Conservation (phyloP, 2,888 invertebrate genomes). For the Amphipyra berbera region DNA sequence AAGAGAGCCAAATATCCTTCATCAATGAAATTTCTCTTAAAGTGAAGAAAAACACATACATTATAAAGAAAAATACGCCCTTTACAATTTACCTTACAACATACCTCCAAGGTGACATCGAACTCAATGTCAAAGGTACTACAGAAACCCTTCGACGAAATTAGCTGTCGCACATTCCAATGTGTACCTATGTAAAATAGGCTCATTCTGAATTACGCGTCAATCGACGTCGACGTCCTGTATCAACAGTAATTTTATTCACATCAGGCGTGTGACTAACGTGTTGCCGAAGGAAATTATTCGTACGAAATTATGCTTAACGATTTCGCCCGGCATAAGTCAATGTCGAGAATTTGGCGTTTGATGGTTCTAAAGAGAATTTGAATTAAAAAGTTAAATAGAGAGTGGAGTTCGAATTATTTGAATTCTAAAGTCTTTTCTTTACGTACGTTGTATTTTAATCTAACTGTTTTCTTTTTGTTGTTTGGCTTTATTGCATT, state of each 20-base stretch:
- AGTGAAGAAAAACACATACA: not conserved
- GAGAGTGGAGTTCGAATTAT: conserved; percentile 14
- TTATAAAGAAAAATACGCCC: not conserved
- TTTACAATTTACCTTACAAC: not conserved
- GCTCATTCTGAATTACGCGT: conserved; percentile 55
- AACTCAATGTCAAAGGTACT: conserved; percentile 39
- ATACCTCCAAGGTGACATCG: conserved; percentile 26
- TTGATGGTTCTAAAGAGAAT: conserved; percentile 46
- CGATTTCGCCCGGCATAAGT: conserved; percentile 42
- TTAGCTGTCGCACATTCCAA: conserved; percentile 44
- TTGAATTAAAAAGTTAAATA: conserved; percentile 33
- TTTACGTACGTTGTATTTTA: not conserved
- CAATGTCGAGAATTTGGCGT: conserved; percentile 26
- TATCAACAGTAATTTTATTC: conserved; percentile 67
- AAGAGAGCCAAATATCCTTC: no score
- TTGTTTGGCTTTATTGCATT: not conserved
- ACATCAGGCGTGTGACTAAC: conserved; percentile 59
- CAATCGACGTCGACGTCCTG: conserved; percentile 55
- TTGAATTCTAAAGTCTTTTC: conserved; percentile 15
- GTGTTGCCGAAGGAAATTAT: conserved; percentile 57
- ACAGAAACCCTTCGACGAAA: conserved; percentile 37
- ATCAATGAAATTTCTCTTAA: not conserved
- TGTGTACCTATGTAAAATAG: conserved; percentile 53
- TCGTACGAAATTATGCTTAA: conserved; percentile 42
- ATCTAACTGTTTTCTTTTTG: not conserved